A percentile compares a stretch with the other conserved stretches of the same genome.
Evolutionary conservation across 2,888 invertebrate species (phyloP).

Genomic region (Balanococcus diminutus): DNA sequence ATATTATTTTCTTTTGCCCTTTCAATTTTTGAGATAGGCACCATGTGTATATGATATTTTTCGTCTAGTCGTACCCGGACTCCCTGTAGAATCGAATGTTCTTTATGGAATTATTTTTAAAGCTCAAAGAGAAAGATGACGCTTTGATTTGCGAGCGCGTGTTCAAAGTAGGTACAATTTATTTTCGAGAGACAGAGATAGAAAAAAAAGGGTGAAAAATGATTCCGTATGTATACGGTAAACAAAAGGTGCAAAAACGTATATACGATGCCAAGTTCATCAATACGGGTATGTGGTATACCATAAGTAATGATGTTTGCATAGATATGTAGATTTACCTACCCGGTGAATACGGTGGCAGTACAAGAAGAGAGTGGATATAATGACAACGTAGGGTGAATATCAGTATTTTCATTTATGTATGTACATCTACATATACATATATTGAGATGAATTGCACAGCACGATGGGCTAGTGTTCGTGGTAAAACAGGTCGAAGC

Average conservation of each 20-base stretch:
- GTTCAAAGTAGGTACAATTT: not conserved
- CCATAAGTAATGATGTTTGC: not conserved
- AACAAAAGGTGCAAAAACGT: constrained; percentile 16
- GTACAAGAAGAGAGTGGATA: no score
- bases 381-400: not conserved
- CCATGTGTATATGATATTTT: no score
- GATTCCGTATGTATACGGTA: not conserved
- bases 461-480: not conserved
- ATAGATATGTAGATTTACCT: not conserved
- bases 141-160: not conserved
- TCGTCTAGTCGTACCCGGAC: no score
- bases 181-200: no score
- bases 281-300: not conserved
- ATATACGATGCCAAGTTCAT: not conserved
- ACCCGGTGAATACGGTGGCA: no score
- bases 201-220: not conserved
- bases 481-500: not conserved
- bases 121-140: not conserved
- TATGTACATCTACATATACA: not conserved
- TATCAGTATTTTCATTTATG: not conserved
- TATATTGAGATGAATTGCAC: not conserved
- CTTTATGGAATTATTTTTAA: not conserved
- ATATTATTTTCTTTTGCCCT: no score
- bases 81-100: no score
- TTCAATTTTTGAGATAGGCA: no score